These are phyloP conservation scores for Falco biarmicus DNA, from an alignment of 2,797 vertebrate genomes.

Conservation along the genomic window DNA sequence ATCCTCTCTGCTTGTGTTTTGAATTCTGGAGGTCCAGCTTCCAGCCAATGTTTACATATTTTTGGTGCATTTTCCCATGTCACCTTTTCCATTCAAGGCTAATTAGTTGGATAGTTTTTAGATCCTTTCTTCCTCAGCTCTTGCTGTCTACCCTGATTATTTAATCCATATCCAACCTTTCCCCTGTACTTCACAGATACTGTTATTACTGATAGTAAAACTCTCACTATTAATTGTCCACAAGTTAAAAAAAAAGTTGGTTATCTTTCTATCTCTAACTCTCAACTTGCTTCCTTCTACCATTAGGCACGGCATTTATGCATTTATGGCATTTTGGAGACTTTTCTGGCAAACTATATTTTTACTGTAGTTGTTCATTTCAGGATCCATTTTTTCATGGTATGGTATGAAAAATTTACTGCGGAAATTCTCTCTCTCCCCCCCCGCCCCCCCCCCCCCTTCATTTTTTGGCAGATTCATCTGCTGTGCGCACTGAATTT, in stretches of 20 bases:
- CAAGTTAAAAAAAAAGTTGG: neutral
- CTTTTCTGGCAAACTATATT: neutral
- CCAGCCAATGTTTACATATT: neutral
- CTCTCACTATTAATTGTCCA: neutral
- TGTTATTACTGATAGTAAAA: neutral
- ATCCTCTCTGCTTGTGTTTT: neutral
- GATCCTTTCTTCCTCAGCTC: neutral
- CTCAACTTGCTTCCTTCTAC: neutral
- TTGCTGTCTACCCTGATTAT: neutral
- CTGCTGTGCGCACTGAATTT: constrained; percentile 19
- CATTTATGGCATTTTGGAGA: neutral
- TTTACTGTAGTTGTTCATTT: neutral
- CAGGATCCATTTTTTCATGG: neutral
- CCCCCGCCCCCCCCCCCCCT: too few species aligned
- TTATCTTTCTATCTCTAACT: neutral
- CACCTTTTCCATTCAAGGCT: neutral
- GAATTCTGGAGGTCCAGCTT: neutral
- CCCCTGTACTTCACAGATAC: neutral
- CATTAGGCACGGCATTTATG: neutral
- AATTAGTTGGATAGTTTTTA: neutral
- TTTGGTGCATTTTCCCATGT: neutral
- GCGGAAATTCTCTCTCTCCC: neutral
- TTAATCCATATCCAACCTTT: neutral
- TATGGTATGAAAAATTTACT: neutral
- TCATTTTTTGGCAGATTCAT: constrained; percentile 6